Conservation (phyloP, 2,113 vertebrate species). For the Stomatorhinus ivindoensis region DNA sequence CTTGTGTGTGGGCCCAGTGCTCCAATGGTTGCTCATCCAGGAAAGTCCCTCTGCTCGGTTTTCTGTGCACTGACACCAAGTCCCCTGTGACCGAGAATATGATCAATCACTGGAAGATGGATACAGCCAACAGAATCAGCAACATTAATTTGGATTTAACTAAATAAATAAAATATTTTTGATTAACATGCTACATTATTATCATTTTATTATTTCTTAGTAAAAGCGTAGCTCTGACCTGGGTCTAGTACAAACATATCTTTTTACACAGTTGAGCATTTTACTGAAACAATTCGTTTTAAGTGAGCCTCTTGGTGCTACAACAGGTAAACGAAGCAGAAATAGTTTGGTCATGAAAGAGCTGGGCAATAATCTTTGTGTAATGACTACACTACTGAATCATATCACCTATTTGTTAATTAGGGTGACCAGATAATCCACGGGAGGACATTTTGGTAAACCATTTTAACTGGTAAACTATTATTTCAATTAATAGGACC, state of each 20-base stretch:
- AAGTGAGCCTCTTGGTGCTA: not conserved
- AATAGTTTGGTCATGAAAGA: not conserved
- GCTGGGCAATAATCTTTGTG: not conserved
- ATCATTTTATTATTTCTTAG: not conserved
- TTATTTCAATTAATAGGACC: not conserved
- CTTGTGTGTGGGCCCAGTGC: not conserved
- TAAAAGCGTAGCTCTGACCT: not conserved
- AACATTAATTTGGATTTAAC: not conserved
- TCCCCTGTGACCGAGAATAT: not conserved
- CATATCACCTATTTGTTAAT: not conserved
- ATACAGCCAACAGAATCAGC: not conserved
- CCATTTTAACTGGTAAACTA: too few species aligned
- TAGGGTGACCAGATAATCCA: not conserved
- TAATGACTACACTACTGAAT: not conserved
- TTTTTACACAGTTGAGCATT: not conserved
- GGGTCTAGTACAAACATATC: not conserved
- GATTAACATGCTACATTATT: not conserved
- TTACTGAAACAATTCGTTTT: not conserved
- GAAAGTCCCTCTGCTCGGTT: not conserved
- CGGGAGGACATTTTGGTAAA: too few species aligned
- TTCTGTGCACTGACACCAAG: not conserved
- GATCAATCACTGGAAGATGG: not conserved
- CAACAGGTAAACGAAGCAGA: not conserved
- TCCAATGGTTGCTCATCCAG: not conserved
- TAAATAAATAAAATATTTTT: not conserved